Evolutionary conservation across 2,797 vertebrate species (phyloP), one percentile per base, ranked within the genome.

Genomic region (Falco berigora): DNA sequence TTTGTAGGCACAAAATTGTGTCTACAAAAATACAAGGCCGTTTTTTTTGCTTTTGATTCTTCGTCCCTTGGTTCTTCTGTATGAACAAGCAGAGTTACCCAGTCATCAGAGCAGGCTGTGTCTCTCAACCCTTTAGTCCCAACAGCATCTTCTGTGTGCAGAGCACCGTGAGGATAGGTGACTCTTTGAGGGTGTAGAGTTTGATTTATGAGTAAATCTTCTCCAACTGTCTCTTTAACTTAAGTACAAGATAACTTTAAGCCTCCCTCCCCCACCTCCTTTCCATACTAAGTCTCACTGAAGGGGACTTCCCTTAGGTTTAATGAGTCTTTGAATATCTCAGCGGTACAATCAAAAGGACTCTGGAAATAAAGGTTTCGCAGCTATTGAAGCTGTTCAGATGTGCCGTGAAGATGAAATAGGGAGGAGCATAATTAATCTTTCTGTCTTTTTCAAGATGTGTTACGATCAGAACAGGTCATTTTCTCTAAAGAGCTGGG

Each of bases 341-440:
- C 74, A 59, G 86, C 55, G 38, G 42, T 16, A 36, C 83, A 90
- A 23, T 68, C 44, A 56, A 36, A 94, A 80, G 75, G 36, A 40
- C 49, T 2, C 3, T 69, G 82, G 66, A 74, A 88, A 59, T 47
- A 40, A 77, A 91, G 49, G 50, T 68, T 77, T 74, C 1, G 2
- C 52, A 87, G 62, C 75, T 92, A 50, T 50, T 49, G 82, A 68
- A 92, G 72, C 69, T 80, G 89, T 85, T 92, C 58, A 40, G 68
- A 73, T 95, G 56, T 90, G 75, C 46, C 5, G 3, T 46, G 75
- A 94, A 75, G 85, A 78, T 93, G 90, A 72, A 90, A 47, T 40
- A 72, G 58, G 68, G 85, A 81, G 82, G 42, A 91, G 52, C 50
- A 81, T 84, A 80, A 88, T 94, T 92, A 94, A 96, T 94, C 68